Percentiles rank a stretch among this genome's conserved stretches.
phyloP scores from a whole-genome alignment of 2,888 invertebrate species.

The Plutella xylostella region DNA sequence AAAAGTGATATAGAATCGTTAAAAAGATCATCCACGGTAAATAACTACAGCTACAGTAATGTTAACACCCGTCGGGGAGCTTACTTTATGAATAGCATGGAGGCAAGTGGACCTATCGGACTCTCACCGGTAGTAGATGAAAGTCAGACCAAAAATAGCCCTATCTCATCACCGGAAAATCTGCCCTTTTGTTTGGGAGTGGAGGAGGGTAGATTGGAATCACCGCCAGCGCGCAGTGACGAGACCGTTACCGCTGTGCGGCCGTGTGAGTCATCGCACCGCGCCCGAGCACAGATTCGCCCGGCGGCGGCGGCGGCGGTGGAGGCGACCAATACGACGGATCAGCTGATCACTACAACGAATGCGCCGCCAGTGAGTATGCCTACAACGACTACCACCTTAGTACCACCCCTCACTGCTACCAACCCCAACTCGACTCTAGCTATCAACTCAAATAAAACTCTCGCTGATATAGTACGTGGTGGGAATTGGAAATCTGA shows the following conservation, averaged over 20 bases:
- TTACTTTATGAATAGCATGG: not conserved
- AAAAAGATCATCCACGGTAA: not conserved
- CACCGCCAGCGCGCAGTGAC: not conserved
- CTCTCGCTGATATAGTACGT: not conserved
- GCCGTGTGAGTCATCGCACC: not conserved
- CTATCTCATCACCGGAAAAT: too few species aligned
- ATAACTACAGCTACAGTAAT: too few species aligned
- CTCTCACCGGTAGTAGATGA: not conserved
- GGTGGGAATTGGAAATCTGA: not conserved
- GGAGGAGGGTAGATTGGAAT: not conserved
- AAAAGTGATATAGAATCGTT: not conserved
- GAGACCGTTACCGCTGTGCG: not conserved
- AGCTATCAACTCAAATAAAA: not conserved
- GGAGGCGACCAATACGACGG: too few species aligned
- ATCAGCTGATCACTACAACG: not conserved
- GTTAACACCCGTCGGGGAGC: not conserved
- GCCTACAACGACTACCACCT: not conserved
- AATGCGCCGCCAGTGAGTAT: not conserved
- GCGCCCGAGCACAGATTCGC: not conserved
- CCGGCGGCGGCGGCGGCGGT: too few species aligned
- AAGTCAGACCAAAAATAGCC: not conserved
- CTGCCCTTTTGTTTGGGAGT: too few species aligned
- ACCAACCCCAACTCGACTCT: not conserved
- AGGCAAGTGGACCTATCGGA: slow-evolving; percentile 7
- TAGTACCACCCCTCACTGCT: not conserved